Base-by-base conservation (phyloP, 1,140 invertebrate species). In the Drosophila lacertosa region DNA sequence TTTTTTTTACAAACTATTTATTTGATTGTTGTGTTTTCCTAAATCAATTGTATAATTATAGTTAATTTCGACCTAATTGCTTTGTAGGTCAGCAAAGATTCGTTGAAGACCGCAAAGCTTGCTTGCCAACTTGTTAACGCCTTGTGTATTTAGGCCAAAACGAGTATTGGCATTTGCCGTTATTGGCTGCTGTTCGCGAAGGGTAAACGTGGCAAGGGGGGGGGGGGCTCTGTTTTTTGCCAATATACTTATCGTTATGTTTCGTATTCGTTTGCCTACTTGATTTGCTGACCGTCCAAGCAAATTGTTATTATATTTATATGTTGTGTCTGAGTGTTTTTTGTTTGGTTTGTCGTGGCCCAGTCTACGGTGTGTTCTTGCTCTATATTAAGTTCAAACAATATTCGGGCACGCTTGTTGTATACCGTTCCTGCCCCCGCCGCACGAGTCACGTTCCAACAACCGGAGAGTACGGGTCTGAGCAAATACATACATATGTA, bases 131-230 rank as follows among this genome's bases (percentile, higher is more conserved):
- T 75, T 74, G 62, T 78, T 70, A 51, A 53, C 65, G 67, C 67
- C 60, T 79, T 82, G 60, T 73, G 70, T 83, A 84, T 83, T 77
- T 86, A 84, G 82, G 82, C 81, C 81, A 84, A 77, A 86, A 70
- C 81, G 74, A 75, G 81, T 84, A 86, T 74, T 81, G 67, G 59
- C 68, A 67, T 69, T 86, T 69, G 64, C 44, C 48, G 60, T 51
- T 53, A 40, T 81, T 66, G 54, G 62, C 53, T 50, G 26, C 26
- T 5, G 6, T 2, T 16, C 13, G 35, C 20, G 33, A 24, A 20
- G 39, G 20, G n/a, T n/a, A n/a, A n/a, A n/a, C n/a, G n/a, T n/a
- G n/a, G n/a, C n/a, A n/a, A n/a, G 16, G 20, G 10, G 26, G 39
- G 20, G 9, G 57, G 10, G 60, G 33, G 59, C 62, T 35, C 62